phyloP scores from a whole-genome alignment of 2,888 invertebrate genomes.

The Amphimallon solstitiale region DNA sequence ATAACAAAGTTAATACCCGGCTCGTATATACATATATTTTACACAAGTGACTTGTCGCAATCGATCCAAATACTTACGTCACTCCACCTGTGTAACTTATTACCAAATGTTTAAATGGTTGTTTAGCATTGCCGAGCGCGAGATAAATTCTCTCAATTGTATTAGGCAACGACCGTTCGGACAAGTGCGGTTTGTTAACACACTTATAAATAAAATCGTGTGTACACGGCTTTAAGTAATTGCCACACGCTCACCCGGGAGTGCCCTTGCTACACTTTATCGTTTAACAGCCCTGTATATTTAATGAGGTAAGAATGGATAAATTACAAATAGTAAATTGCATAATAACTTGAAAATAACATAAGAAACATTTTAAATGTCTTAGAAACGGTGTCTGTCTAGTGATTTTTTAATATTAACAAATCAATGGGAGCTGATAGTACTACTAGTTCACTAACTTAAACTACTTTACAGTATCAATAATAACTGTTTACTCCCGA shows the following conservation, averaged over 20 bases:
- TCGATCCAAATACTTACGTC: slow-evolving; percentile 29
- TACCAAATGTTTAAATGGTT: slow-evolving; percentile 31
- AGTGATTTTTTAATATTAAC: too few species aligned
- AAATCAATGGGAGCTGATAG: too few species aligned
- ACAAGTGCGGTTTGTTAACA: slow-evolving; percentile 34
- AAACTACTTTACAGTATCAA: too few species aligned
- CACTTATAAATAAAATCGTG: slow-evolving; percentile 28
- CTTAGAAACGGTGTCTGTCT: too few species aligned
- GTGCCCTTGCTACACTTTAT: slow-evolving; percentile 8
- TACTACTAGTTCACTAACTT: too few species aligned
- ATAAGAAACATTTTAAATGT: too few species aligned
- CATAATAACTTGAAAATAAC: too few species aligned
- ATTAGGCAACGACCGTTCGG: slow-evolving; percentile 28
- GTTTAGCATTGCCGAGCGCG: slow-evolving; percentile 24
- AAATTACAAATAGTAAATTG: background rate
- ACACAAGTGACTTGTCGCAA: slow-evolving; percentile 26
- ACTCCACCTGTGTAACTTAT: slow-evolving; percentile 30
- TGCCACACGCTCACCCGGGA: slow-evolving; percentile 10
- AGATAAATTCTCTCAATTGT: slow-evolving; percentile 34
- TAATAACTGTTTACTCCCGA: too few species aligned
- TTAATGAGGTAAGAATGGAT: slow-evolving; percentile 16
- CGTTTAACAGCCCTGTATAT: slow-evolving; percentile 3
- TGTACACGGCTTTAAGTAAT: slow-evolving; percentile 17
- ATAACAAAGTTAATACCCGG: background rate
- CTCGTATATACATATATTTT: slow-evolving; percentile 9